Evolutionary conservation across 1,140 invertebrate genomes (phyloP).

Genomic region (Drosophila sproati): DNA sequence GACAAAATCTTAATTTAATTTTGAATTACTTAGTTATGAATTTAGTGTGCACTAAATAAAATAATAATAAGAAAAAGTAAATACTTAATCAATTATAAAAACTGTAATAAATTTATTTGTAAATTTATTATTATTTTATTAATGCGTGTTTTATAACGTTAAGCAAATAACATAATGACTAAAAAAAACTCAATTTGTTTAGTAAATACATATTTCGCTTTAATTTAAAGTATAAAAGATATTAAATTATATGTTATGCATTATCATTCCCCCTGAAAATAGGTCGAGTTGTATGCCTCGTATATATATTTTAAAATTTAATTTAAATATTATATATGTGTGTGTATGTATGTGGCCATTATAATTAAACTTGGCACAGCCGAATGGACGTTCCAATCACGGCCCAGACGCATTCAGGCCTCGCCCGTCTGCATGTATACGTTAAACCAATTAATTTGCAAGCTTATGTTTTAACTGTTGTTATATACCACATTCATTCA

Average conservation of each 20-base stretch:
- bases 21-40: too few species aligned
- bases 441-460: conserved; percentile 55
- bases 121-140: too few species aligned
- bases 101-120: too few species aligned
- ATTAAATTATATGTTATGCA: background rate
- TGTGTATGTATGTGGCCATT: background rate
- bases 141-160: too few species aligned
- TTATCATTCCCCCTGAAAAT: background rate
- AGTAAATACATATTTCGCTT: too few species aligned
- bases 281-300: background rate
- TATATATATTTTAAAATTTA: background rate
- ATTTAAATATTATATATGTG: conserved; percentile 7
- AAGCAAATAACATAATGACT: too few species aligned
- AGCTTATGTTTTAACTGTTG: conserved; percentile 59
- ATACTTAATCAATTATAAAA: too few species aligned
- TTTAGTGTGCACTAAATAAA: too few species aligned
- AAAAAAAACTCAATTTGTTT: too few species aligned
- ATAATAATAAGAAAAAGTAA: too few species aligned
- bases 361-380: conserved; percentile 25
- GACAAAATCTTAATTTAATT: too few species aligned
- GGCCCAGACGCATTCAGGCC: conserved; percentile 28
- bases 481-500: conserved; percentile 16
- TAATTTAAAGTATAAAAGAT: background rate
- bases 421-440: conserved; percentile 38
- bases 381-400: conserved; percentile 18